A percentile compares a stretch with the other conserved stretches of the same genome.
Conservation (phyloP, 2,113 vertebrate species). For the Nasalis larvatus region DNA sequence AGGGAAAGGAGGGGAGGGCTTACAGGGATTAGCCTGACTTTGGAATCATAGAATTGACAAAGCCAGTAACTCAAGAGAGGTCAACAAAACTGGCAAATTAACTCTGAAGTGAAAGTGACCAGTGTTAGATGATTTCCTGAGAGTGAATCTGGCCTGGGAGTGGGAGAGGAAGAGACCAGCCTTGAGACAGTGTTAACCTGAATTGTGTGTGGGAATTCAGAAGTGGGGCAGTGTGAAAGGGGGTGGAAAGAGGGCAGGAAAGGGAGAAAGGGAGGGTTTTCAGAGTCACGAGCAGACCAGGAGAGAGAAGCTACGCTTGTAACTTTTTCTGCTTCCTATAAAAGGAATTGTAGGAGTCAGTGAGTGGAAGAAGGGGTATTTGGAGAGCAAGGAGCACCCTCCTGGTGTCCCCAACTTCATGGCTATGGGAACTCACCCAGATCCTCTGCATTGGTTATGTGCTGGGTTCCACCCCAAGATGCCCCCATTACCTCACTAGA, state of each 20-base stretch:
- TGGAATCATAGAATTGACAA: background rate
- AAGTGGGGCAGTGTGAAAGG: too few relatives aligned
- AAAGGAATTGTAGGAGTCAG: background rate
- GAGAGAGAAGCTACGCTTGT: background rate
- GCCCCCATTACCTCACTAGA: background rate
- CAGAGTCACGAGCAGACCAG: too few relatives aligned
- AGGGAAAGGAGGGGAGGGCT: background rate
- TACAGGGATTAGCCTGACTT: background rate
- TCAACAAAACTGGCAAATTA: background rate
- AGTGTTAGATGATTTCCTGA: background rate
- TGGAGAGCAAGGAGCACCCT: background rate
- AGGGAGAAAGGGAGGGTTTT: too few relatives aligned
- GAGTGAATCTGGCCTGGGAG: background rate
- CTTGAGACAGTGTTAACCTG: background rate
- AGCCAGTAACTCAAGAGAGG: background rate
- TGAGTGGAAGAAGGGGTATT: background rate
- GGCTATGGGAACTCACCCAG: background rate
- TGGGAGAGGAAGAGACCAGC: background rate
- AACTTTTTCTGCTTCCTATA: background rate
- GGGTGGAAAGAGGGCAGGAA: too few relatives aligned
- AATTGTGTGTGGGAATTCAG: background rate
- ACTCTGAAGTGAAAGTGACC: background rate
- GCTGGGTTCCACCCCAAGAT: background rate
- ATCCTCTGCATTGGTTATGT: background rate
- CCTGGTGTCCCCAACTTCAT: background rate